Evolutionary conservation across 2,113 vertebrate species (phyloP).

Genomic region (Caranx melampygus): DNA sequence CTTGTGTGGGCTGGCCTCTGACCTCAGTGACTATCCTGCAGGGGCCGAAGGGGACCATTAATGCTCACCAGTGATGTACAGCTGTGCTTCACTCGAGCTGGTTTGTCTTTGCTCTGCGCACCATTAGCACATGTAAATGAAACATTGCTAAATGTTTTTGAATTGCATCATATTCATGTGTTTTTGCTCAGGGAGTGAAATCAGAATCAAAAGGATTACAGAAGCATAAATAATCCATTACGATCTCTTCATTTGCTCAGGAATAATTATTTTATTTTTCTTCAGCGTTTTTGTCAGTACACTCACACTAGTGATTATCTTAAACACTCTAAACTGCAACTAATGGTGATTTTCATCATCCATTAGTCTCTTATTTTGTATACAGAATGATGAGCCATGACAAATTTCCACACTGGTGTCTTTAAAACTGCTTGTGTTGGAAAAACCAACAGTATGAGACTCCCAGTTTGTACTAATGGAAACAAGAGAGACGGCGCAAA

Average conservation of each 20-base stretch:
- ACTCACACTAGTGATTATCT: neutral
- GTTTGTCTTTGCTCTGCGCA: constrained; percentile 34
- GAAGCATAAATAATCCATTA: neutral
- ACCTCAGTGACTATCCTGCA: constrained; percentile 64
- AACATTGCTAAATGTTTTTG: constrained; percentile 16
- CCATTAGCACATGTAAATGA: constrained; percentile 20
- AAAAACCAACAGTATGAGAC: neutral
- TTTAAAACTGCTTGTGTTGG: neutral
- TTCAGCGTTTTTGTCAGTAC: neutral
- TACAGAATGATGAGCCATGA: neutral
- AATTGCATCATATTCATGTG: constrained; percentile 21
- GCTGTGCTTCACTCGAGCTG: constrained; percentile 49
- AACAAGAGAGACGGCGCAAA: too few species aligned
- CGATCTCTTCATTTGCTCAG: neutral
- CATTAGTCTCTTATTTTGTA: neutral
- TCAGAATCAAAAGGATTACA: constrained; percentile 6
- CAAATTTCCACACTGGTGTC: neutral
- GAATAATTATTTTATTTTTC: neutral
- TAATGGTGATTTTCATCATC: neutral
- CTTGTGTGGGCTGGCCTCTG: constrained; percentile 69
- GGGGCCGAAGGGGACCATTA: constrained; percentile 55
- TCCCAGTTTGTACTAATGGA: too few species aligned
- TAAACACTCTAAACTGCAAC: neutral
- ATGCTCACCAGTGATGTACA: constrained; percentile 59
- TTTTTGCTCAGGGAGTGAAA: neutral